Percentiles rank a stretch among this genome's conserved stretches.
phyloP scores from a whole-genome alignment of 2,797 vertebrate genomes.

The Schizopygopsis pylzovi region DNA sequence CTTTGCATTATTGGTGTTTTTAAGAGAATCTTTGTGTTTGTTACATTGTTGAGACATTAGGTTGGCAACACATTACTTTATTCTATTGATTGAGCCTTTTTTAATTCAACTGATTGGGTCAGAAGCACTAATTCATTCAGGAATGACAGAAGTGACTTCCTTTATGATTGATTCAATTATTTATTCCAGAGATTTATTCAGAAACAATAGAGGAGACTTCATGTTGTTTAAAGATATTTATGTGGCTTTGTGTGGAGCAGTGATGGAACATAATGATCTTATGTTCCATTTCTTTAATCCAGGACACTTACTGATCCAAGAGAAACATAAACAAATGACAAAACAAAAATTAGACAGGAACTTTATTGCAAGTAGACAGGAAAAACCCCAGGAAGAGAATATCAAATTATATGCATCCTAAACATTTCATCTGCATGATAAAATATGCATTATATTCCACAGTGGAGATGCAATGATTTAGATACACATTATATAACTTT shows the following conservation, averaged over 20 bases:
- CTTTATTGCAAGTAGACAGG: conserved; percentile 53
- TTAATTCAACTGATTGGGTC: neutral
- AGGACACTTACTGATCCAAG: conserved; percentile 69
- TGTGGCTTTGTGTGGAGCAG: neutral
- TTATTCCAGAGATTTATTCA: neutral
- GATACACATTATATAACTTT: conserved; percentile 73
- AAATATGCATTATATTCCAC: conserved; percentile 64
- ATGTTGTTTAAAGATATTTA: neutral
- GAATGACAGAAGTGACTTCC: neutral
- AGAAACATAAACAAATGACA: conserved; percentile 62
- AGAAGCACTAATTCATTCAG: neutral
- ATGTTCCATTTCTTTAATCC: conserved; percentile 63
- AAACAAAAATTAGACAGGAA: conserved; percentile 52
- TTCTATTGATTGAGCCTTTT: neutral
- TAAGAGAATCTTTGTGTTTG: neutral
- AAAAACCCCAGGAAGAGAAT: conserved; percentile 65
- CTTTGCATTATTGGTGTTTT: too few species aligned
- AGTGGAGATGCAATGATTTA: conserved; percentile 77
- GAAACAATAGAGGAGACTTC: neutral
- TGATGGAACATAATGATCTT: too few species aligned
- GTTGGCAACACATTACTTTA: neutral
- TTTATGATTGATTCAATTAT: neutral
- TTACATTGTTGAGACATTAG: neutral
- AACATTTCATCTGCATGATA: too few species aligned
- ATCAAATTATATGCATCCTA: too few species aligned